Evolutionary conservation across 2,888 invertebrate genomes (phyloP).

Genomic region (Myopa tessellatipennis): DNA sequence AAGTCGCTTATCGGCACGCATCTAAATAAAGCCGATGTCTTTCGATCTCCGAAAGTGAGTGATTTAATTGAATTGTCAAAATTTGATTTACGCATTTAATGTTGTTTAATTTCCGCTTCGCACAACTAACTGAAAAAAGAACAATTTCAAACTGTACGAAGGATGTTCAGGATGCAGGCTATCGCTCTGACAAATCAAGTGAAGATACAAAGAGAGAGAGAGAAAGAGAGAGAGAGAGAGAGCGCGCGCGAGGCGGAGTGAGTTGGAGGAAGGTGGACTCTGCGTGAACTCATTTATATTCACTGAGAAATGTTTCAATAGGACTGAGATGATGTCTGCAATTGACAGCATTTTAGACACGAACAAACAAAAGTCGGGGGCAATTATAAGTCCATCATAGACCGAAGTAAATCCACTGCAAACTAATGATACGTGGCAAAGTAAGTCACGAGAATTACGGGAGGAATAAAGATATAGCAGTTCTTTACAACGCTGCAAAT

Average conservation of each 20-base stretch:
- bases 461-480: too few relatives aligned
- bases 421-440: too few relatives aligned
- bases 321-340: not conserved
- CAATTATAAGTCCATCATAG: not conserved
- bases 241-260: not conserved
- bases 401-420: too few relatives aligned
- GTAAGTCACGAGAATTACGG: too few relatives aligned
- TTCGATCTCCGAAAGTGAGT: not conserved
- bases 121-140: too few relatives aligned
- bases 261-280: not conserved
- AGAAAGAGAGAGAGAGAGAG: too few relatives aligned
- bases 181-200: too few relatives aligned
- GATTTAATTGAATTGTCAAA: constrained; percentile 6
- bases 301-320: not conserved
- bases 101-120: not conserved
- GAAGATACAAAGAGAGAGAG: too few relatives aligned
- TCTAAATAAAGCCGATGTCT: not conserved
- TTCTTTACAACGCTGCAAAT: too few relatives aligned
- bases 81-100: not conserved
- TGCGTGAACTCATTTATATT: not conserved
- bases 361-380: not conserved
- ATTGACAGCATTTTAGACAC: not conserved
- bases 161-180: too few relatives aligned
- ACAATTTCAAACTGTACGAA: too few relatives aligned
- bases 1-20: not conserved